Base-by-base conservation (phyloP, 2,113 vertebrate genomes). In the Amphiprion ocellaris region DNA sequence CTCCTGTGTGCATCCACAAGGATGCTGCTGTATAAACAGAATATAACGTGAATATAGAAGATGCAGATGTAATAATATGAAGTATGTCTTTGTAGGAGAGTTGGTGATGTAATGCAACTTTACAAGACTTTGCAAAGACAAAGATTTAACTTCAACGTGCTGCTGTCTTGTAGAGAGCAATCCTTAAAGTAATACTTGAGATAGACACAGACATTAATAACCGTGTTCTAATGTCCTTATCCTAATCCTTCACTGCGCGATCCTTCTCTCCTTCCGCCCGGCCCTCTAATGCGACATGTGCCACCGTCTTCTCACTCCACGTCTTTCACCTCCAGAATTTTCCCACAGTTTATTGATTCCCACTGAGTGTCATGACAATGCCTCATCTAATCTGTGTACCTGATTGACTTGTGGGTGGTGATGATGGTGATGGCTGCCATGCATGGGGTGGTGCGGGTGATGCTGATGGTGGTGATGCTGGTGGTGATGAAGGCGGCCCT, bases 401-500 rank as follows among this genome's bases (percentile, higher is more conserved):
- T 95, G 94, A 80, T 44, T 70, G 28, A 94, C 39, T 70, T 95
- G 93, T 12, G 89, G 58, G 68, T 95, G 94, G 81, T 91, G 93
- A 62, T 92, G 93, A 55, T 94, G 93, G 74, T 93, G 92, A 74
- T 95, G 93, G 79, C 61, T 89, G 73, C 86, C 90, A 65, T 93
- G 94, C 89, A 95, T 94, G 78, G 90, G 69, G 71, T 94, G 92
- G 37, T 94, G 94, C 0, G 84, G 91, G 86, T 95, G 96, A 74
- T 95, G 94, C 82, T 95, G 92, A 53, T 95, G 94, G 77, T 95
- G 92, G 26, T 96, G 96, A 76, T 96, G 95, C 77, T 89, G 97
- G 86, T 95, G 94, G 72, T 94, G 96, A 89, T 97, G 97, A 89
- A 97, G 96, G 87, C 96, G 97, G 84, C 96, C 95, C 80, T 96